Evolutionary conservation across 2,888 invertebrate species (phyloP), one percentile per base, ranked within the genome.

Genomic region (Hypselothyrea guttata): DNA sequence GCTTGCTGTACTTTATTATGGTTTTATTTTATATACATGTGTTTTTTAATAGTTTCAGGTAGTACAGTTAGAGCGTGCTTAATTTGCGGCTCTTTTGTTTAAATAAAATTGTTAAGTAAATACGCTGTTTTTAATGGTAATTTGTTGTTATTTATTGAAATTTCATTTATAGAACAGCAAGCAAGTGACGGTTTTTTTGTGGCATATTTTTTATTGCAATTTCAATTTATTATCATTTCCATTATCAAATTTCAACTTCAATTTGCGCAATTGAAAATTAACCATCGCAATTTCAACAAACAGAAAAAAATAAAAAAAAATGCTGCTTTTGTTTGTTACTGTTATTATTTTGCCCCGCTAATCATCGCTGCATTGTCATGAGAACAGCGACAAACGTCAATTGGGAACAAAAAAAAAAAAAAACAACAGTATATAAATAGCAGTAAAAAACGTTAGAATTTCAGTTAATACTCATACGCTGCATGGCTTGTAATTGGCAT

Each of bases 261-360:
- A 60, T 57, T 60, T 71, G 42, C 22, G 42, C 56, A 65, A 66
- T 70, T 60, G 55, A 37, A 53, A 55, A 51, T 64, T 49, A 46
- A 49, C 38, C 48, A 9, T 15, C 38, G 34, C 48, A 70, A 70
- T 70, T 55, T 30, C 9, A n/a, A 5, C 22, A 35, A 56, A 47
- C 9, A n/a, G 22, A 2, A 35, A 56, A 47, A 46, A 47, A 49
- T 22, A 58, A 48, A 48, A 58, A 58, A 7, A 31, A 51, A 41
- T 47, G 51, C 35, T 38, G 38, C 40, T 34, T 34, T 65, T 55
- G 58, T 58, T 56, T 52, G 12, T 47, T 42, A 16, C 22, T 51
- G 27, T 33, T 34, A 15, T 7, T 48, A 8, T 8, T 53, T 18
- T 37, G 35, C n/a, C 15, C 8, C 12, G 35, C 35, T 47, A 57